These are phyloP conservation scores for Protonibea diacanthus DNA, from an alignment of 2,797 vertebrate genomes.

Conservation along the genomic window DNA sequence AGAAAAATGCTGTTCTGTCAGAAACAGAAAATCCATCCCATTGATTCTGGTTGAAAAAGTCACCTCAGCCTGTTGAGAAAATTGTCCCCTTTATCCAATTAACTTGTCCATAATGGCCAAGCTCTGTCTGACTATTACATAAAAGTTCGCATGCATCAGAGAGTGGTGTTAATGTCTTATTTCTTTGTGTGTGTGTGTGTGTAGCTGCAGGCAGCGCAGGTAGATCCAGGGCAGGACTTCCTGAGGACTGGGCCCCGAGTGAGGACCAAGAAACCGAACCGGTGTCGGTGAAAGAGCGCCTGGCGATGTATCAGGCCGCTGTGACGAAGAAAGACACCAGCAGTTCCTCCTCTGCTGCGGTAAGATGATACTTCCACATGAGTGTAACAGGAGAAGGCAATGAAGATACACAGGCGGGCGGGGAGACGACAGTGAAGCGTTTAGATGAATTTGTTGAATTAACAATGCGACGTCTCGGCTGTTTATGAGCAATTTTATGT, in stretches of 20 bases:
- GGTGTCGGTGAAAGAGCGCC: constrained; percentile 91
- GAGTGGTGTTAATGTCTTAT: background rate
- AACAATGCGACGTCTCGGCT: background rate
- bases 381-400: constrained; percentile 19
- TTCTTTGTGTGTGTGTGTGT: constrained; percentile 38
- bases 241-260: constrained; percentile 70
- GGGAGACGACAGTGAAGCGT: background rate
- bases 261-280: constrained; percentile 86
- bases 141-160: constrained; percentile 5
- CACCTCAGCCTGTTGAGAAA: constrained; percentile 4
- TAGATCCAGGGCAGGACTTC: constrained; percentile 63
- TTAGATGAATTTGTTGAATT: background rate
- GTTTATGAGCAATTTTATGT: constrained; percentile 1
- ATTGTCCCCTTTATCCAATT: constrained; percentile 24
- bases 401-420: constrained; percentile 19
- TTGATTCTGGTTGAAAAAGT: constrained; percentile 4
- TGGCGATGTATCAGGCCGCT: constrained; percentile 94
- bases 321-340: constrained; percentile 84
- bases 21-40: constrained; percentile 7
- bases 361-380: constrained; percentile 69
- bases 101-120: constrained; percentile 13
- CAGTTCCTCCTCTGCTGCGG: constrained; percentile 75
- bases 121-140: background rate
- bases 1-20: background rate
- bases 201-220: constrained; percentile 73